These are phyloP conservation scores for Caenorhabditis doughertyi DNA, from an alignment of 2,888 invertebrate species.

Conservation along the genomic window DNA sequence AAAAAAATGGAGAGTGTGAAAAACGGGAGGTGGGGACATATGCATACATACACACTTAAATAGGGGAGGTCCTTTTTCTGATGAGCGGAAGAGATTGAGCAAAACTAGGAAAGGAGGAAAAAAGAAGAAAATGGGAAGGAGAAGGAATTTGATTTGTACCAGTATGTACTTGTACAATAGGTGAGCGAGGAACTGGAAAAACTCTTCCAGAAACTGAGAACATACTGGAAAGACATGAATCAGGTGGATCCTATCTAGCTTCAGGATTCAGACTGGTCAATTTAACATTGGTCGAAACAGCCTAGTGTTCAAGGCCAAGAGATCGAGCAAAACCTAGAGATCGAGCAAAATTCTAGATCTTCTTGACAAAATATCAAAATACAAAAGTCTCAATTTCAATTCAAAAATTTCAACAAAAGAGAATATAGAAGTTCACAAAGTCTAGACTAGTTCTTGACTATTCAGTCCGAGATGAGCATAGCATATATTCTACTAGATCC, in stretches of 20 bases:
- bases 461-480: neutral
- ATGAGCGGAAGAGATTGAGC: conserved; percentile 61
- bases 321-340: too few species aligned
- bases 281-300: too few species aligned
- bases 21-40: conserved; percentile 43
- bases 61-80: conserved; percentile 48
- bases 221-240: too few species aligned
- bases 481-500: neutral
- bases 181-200: neutral
- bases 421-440: neutral
- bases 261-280: too few species aligned
- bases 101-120: neutral
- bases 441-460: neutral
- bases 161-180: conserved; percentile 50
- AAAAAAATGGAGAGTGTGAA: conserved; percentile 34
- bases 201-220: too few species aligned
- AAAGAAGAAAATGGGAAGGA: neutral
- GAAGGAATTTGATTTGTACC: conserved; percentile 51
- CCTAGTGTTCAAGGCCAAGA: too few species aligned
- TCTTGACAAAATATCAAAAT: too few species aligned
- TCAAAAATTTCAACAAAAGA: neutral
- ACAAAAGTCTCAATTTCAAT: neutral
- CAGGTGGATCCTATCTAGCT: too few species aligned
- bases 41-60: conserved; percentile 59
- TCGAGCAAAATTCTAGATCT: too few species aligned